Percentiles rank a stretch among this genome's conserved stretches.
These are phyloP conservation scores for Erpornis zantholeuca DNA, from an alignment of 2,113 vertebrate species.

Conservation along the genomic window DNA sequence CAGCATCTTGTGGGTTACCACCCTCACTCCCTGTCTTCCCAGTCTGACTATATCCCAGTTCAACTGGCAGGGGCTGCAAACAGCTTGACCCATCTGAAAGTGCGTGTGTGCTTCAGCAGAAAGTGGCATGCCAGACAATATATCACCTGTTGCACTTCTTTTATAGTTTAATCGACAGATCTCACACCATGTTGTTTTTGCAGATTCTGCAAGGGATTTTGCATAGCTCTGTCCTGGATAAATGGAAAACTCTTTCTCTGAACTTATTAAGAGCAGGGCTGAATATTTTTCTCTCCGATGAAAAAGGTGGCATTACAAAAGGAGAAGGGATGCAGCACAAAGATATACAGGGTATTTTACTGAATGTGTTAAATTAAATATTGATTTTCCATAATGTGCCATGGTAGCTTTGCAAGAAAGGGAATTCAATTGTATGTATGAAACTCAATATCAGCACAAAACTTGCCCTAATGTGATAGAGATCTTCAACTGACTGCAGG, in stretches of 20 bases:
- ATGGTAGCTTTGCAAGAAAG: neutral
- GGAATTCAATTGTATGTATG: neutral
- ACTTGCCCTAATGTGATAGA: neutral
- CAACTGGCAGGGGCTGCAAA: rapidly evolving
- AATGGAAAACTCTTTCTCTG: neutral
- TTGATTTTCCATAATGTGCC: neutral
- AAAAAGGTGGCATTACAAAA: neutral
- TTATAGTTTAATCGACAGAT: neutral
- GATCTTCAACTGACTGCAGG: neutral
- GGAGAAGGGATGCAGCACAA: neutral
- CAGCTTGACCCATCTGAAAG: neutral
- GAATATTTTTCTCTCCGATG: neutral
- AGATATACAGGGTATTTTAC: neutral
- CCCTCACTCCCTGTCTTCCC: neutral
- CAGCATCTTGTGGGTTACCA: neutral
- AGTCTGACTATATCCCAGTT: neutral
- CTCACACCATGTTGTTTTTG: neutral
- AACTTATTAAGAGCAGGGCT: neutral
- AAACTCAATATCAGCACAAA: neutral
- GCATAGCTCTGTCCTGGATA: neutral
- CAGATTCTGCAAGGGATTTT: neutral
- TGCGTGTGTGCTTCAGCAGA: neutral
- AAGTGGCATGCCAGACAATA: neutral
- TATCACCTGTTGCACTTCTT: neutral
- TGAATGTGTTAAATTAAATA: neutral